phyloP scores from a whole-genome alignment of 2,888 invertebrate species.

The Dichetophora obliterata region DNA sequence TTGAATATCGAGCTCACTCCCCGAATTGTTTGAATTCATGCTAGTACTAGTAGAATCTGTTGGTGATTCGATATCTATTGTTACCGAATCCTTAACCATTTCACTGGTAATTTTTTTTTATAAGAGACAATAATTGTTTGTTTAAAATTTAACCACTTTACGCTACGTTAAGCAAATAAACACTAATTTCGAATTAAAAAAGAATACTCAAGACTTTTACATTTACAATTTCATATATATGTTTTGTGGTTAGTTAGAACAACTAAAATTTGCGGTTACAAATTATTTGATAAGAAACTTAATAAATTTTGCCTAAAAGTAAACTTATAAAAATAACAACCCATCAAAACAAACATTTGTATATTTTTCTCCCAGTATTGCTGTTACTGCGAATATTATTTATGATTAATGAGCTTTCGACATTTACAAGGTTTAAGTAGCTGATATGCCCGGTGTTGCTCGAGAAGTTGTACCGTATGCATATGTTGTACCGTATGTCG shows the following conservation, averaged over 20 bases:
- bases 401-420: too few relatives aligned
- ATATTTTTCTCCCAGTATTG: too few relatives aligned
- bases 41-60: slow-evolving; percentile 21
- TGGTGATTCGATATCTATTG: background rate
- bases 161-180: background rate
- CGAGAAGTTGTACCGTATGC: too few relatives aligned
- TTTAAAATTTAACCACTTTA: background rate
- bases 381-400: too few relatives aligned
- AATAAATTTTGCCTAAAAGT: background rate
- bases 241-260: too few relatives aligned
- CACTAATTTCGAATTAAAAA: slow-evolving; percentile 3
- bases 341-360: too few relatives aligned
- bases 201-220: background rate
- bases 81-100: background rate
- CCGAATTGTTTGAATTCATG: slow-evolving; percentile 13
- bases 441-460: too few relatives aligned
- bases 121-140: background rate
- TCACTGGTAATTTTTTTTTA: background rate
- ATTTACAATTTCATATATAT: background rate
- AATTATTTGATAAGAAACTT: background rate
- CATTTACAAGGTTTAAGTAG: too few relatives aligned
- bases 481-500: too few relatives aligned
- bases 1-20: slow-evolving; percentile 10
- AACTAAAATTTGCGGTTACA: background rate
- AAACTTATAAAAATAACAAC: too few relatives aligned